A percentile compares a stretch with the other conserved stretches of the same genome.
Conservation (phyloP, 2,888 invertebrate species). For the Trissolcus brochymenae region DNA sequence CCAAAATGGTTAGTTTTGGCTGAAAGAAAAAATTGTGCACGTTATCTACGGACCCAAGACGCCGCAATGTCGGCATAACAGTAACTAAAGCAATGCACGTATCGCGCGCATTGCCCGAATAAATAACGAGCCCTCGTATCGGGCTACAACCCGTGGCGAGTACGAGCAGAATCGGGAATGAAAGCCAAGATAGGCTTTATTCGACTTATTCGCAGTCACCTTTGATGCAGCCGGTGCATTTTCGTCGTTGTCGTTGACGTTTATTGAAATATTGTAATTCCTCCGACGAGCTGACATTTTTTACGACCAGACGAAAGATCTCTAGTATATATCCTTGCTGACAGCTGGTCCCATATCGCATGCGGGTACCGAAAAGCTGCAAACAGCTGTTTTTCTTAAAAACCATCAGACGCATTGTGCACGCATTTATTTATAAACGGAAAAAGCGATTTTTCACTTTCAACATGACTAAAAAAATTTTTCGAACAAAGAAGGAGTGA, state of each 20-base stretch:
- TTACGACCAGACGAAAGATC: conserved; percentile 21
- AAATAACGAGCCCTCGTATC: conserved; percentile 56
- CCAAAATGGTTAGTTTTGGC: conserved; percentile 42
- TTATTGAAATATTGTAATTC: conserved; percentile 53
- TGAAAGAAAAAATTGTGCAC: conserved; percentile 36
- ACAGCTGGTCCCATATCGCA: conserved; percentile 32
- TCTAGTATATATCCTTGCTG: conserved; percentile 11
- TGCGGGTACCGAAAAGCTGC: conserved; percentile 32
- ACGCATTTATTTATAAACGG: conserved; percentile 16
- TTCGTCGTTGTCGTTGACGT: conserved; percentile 42
- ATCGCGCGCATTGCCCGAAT: conserved; percentile 56
- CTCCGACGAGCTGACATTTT: conserved; percentile 30
- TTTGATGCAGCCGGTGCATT: conserved; percentile 55
- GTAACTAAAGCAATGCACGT: conserved; percentile 58
- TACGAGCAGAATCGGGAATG: conserved; percentile 51
- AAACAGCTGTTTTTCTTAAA: conserved; percentile 35
- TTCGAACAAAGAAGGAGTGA: background rate
- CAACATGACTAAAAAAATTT: conserved; percentile 3
- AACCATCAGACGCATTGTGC: conserved; percentile 12
- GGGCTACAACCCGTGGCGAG: conserved; percentile 43
- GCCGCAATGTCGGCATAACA: conserved; percentile 51
- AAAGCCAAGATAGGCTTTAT: conserved; percentile 53
- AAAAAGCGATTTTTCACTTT: conserved; percentile 18
- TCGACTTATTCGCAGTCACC: conserved; percentile 44
- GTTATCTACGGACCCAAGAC: conserved; percentile 48